A percentile compares a stretch with the other conserved stretches of the same genome.
These are phyloP conservation scores for Centropyge bicolor DNA, from an alignment of 2,797 vertebrate genomes.

Conservation along the genomic window DNA sequence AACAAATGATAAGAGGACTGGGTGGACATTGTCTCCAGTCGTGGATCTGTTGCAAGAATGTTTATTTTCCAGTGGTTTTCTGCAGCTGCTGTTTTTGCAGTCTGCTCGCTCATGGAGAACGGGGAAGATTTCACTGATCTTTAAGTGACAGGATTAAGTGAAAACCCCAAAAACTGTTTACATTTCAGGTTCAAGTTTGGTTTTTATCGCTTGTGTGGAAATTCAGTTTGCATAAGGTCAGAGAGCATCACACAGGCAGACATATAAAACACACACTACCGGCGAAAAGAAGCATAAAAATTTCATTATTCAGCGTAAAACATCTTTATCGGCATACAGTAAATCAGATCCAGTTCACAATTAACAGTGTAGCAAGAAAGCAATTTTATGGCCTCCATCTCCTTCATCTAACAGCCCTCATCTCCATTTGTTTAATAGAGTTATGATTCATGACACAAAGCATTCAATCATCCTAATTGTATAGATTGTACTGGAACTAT, in stretches of 20 bases:
- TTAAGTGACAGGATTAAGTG: conserved; percentile 1
- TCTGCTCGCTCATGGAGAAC: conserved; percentile 25
- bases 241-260: not conserved
- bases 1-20: conserved; percentile 35
- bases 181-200: conserved; percentile 15
- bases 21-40: not conserved
- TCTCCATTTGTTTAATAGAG: conserved; percentile 19
- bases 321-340: conserved; percentile 8
- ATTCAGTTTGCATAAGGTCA: conserved; percentile 2
- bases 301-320: conserved; percentile 7
- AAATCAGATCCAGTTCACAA: conserved; percentile 23
- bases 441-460: conserved; percentile 13
- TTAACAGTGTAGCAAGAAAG: conserved; percentile 5
- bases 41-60: not conserved
- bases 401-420: not conserved
- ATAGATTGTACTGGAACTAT: conserved; percentile 23
- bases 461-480: conserved; percentile 21
- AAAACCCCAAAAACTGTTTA: conserved; percentile 2
- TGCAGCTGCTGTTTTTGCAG: not conserved
- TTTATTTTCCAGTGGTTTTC: conserved; percentile 11
- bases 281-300: not conserved
- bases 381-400: not conserved
- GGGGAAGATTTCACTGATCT: conserved; percentile 25
- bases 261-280: not conserved
- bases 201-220: conserved; percentile 22